phyloP scores from a whole-genome alignment of 92 coral and sea anemone genomes.

The Plumapathes pennacea region DNA sequence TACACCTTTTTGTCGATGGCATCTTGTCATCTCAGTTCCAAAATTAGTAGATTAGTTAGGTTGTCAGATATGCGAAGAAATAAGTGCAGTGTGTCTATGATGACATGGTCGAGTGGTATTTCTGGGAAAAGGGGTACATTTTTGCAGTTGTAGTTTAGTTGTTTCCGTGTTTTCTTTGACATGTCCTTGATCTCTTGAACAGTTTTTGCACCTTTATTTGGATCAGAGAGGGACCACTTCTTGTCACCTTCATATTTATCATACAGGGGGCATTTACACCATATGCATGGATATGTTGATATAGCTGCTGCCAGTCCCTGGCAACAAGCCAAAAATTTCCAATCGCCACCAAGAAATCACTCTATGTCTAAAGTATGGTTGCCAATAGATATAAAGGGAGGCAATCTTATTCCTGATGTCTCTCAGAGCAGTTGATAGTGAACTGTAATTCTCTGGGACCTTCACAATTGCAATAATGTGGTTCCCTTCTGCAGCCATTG shows the following conservation, averaged over 20 bases:
- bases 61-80: slow-evolving; percentile 41
- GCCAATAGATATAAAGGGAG: background rate
- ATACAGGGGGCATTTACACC: slow-evolving; percentile 38
- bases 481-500: slow-evolving; percentile 45
- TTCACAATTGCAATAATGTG: slow-evolving; percentile 31
- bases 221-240: slow-evolving; percentile 23
- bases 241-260: slow-evolving; percentile 25
- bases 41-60: slow-evolving; percentile 30
- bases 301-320: slow-evolving; percentile 18
- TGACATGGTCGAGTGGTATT: slow-evolving; percentile 41
- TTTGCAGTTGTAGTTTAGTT: slow-evolving; percentile 21
- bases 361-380: background rate
- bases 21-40: slow-evolving; percentile 31
- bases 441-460: slow-evolving; percentile 16
- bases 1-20: slow-evolving; percentile 38
- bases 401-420: slow-evolving; percentile 18
- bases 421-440: slow-evolving; percentile 1
- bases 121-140: slow-evolving; percentile 18
- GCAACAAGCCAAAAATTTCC: slow-evolving; percentile 14
- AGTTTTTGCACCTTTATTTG: background rate
- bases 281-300: slow-evolving; percentile 23
- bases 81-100: no score
- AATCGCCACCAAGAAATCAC: slow-evolving; percentile 29
- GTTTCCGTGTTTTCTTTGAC: slow-evolving; percentile 9
- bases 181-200: background rate